phyloP scores from a whole-genome alignment of 2,888 invertebrate species.

The Marasmarcha lunaedactyla region DNA sequence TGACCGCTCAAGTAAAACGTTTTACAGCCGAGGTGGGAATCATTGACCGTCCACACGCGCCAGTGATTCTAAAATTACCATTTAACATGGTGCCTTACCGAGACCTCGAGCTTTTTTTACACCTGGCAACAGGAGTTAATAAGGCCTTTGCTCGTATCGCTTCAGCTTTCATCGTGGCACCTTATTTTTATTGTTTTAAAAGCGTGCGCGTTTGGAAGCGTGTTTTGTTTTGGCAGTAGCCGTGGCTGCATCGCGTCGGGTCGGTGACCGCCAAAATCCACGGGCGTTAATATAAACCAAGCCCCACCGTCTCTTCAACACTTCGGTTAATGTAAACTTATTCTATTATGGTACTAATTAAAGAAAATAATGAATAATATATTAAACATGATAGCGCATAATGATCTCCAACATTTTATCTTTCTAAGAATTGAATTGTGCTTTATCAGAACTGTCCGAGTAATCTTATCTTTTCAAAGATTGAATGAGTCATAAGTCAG shows the following conservation, averaged over 20 bases:
- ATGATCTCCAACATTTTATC: too few relatives aligned
- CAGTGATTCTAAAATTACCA: slow-evolving; percentile 26
- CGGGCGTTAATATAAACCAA: slow-evolving; percentile 41
- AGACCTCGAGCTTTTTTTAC: slow-evolving; percentile 39
- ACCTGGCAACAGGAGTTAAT: slow-evolving; percentile 30
- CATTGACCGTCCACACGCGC: slow-evolving; percentile 49
- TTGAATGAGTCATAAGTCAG: not conserved
- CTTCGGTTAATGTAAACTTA: too few relatives aligned
- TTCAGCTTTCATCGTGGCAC: slow-evolving; percentile 27
- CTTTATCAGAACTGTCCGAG: too few relatives aligned
- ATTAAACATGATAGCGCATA: too few relatives aligned
- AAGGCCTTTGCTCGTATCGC: slow-evolving; percentile 20
- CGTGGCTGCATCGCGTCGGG: slow-evolving; percentile 40
- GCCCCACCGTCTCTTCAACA: not conserved
- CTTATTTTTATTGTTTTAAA: slow-evolving; percentile 25
- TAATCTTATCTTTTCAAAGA: not conserved
- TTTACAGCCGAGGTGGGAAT: slow-evolving; percentile 28
- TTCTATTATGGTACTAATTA: too few relatives aligned
- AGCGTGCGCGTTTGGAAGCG: not conserved
- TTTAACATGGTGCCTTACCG: slow-evolving; percentile 22
- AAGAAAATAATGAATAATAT: too few relatives aligned
- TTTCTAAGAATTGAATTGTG: too few relatives aligned
- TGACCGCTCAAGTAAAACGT: slow-evolving; percentile 47
- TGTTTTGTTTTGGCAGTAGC: slow-evolving; percentile 17
- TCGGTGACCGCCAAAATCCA: slow-evolving; percentile 58